Conservation (phyloP, 2,797 vertebrate genomes). For the Fundulus diaphanus region DNA sequence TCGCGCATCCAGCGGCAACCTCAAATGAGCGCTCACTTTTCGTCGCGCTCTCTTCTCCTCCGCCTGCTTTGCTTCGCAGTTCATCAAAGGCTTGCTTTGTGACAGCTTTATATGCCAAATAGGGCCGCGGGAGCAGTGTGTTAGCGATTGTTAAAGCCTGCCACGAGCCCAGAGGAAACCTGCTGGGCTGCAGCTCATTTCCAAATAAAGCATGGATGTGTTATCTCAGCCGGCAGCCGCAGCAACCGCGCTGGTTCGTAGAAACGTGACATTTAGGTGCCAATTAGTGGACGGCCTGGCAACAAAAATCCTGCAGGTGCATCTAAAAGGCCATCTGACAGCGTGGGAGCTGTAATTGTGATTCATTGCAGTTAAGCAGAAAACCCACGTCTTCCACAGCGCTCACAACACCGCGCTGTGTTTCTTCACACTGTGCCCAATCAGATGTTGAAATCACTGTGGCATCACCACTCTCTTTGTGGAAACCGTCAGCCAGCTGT, state of each 20-base stretch:
- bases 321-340: slow-evolving; percentile 35
- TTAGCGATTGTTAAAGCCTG: slow-evolving; percentile 45
- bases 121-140: slow-evolving; percentile 37
- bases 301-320: slow-evolving; percentile 19
- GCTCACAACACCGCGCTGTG: neutral
- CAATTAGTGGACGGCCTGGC: slow-evolving; percentile 28
- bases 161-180: slow-evolving; percentile 47
- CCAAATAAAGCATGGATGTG: slow-evolving; percentile 44
- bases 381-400: neutral
- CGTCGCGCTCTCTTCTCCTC: slow-evolving; percentile 6
- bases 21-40: slow-evolving; percentile 6
- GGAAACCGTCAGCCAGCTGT: slow-evolving; percentile 27
- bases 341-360: neutral
- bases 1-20: slow-evolving; percentile 43
- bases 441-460: slow-evolving; percentile 6
- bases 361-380: slow-evolving; percentile 1
- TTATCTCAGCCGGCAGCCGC: slow-evolving; percentile 42
- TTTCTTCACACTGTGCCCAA: neutral
- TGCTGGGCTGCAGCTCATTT: slow-evolving; percentile 37
- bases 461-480: neutral
- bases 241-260: slow-evolving; percentile 12
- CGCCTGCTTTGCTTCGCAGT: slow-evolving; percentile 13
- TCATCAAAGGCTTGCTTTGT: slow-evolving; percentile 60
- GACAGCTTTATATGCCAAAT: slow-evolving; percentile 51
- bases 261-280: slow-evolving; percentile 44